Evolutionary conservation across 2,113 vertebrate species (phyloP).

Genomic region (Cochlearius cochlearius): DNA sequence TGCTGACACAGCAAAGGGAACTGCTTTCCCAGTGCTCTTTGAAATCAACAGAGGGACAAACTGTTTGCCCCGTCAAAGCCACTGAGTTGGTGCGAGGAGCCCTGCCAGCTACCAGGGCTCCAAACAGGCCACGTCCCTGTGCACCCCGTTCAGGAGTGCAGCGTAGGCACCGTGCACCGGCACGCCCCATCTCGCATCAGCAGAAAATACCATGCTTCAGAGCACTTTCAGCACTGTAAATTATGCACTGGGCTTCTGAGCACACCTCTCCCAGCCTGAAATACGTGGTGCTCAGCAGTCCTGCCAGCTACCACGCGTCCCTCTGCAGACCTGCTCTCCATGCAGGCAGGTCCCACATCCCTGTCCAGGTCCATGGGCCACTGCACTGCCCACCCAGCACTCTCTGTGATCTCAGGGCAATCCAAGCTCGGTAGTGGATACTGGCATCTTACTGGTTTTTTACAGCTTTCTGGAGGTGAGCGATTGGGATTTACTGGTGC

Average conservation of each 20-base stretch:
- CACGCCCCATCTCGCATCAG: accelerated
- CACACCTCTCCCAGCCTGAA: not conserved
- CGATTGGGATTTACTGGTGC: not conserved
- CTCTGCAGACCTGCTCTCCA: not conserved
- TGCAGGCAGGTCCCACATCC: accelerated
- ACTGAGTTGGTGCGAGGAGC: not conserved
- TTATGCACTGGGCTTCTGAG: not conserved
- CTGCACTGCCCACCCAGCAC: not conserved
- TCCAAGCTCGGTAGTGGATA: not conserved
- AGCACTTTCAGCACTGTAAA: accelerated
- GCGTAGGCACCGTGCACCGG: accelerated
- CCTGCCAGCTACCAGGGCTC: accelerated
- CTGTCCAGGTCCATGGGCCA: accelerated
- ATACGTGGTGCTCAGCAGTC: not conserved
- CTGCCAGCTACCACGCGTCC: accelerated
- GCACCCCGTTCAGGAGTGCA: not conserved
- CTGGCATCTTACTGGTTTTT: not conserved
- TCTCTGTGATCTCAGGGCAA: accelerated
- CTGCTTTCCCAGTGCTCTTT: not conserved
- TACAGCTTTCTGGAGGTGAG: not conserved
- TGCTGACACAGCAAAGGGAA: not conserved
- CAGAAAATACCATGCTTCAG: not conserved
- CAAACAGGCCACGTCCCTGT: accelerated
- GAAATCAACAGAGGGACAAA: not conserved
- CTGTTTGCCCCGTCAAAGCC: accelerated